A percentile compares a stretch with the other conserved stretches of the same genome.
phyloP scores from a whole-genome alignment of 2,113 vertebrate genomes.

The Barbus barbus region DNA sequence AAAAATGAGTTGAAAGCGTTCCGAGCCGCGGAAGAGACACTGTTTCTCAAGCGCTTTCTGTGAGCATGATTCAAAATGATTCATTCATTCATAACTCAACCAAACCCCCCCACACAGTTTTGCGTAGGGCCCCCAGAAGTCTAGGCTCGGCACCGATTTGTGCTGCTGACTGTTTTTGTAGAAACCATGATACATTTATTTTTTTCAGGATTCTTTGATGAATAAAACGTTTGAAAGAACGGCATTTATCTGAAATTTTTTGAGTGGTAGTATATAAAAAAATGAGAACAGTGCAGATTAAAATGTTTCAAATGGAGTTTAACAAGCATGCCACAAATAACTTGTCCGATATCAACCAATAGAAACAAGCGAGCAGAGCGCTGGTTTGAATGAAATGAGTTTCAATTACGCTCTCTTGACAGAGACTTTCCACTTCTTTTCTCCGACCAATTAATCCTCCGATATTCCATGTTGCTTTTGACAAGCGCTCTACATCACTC shows the following conservation, averaged over 20 bases:
- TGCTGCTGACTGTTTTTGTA: no score
- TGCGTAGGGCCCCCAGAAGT: no score
- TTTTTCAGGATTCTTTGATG: background rate
- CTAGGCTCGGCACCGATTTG: no score
- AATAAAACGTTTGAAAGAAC: background rate
- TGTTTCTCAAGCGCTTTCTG: no score
- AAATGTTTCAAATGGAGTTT: background rate
- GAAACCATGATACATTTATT: background rate
- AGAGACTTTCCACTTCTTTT: conserved; percentile 37
- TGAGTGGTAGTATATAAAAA: no score
- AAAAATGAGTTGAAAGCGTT: no score
- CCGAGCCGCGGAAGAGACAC: no score
- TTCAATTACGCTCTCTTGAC: conserved; percentile 47
- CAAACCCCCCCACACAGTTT: no score
- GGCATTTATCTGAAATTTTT: background rate
- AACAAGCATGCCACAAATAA: no score
- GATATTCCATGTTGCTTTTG: conserved; percentile 63
- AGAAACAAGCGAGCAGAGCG: background rate
- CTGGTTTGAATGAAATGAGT: conserved; percentile 41
- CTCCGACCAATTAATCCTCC: conserved; percentile 63
- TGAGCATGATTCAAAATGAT: no score
- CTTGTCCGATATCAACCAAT: background rate
- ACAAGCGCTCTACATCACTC: conserved; percentile 69
- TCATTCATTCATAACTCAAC: no score
- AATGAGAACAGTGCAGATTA: background rate